A percentile compares a stretch with the other conserved stretches of the same genome.
Evolutionary conservation across 2,113 vertebrate species (phyloP).

Genomic region (Eolophus roseicapilla): DNA sequence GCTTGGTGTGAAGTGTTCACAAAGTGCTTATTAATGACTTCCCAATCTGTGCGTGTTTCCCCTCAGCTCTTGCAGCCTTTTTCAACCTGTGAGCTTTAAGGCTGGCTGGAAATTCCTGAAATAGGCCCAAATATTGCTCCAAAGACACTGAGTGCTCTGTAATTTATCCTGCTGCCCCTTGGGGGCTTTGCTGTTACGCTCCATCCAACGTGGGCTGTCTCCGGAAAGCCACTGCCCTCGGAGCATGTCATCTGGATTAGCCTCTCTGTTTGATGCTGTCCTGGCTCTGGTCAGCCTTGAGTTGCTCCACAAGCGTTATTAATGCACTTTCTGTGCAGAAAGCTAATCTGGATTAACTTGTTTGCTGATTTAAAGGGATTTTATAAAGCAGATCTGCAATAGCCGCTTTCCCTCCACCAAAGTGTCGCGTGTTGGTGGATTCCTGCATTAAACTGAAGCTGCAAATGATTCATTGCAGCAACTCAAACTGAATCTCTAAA

Average conservation of each 20-base stretch:
- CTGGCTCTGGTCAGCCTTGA: neutral
- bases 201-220: neutral
- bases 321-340: neutral
- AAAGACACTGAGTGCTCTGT: neutral
- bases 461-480: neutral
- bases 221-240: neutral
- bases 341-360: neutral
- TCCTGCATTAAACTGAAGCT: neutral
- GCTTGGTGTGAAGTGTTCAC: neutral
- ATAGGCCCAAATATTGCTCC: neutral
- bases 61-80: neutral
- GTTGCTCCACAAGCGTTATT: neutral
- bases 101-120: neutral
- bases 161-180: neutral
- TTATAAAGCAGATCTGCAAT: neutral
- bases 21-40: neutral
- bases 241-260: neutral
- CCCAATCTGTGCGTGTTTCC: neutral
- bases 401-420: neutral
- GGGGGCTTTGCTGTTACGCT: neutral
- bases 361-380: neutral
- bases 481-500: neutral
- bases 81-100: neutral
- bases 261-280: neutral
- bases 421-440: accelerated